Conservation (phyloP, 2,888 invertebrate genomes). For the Baccha elongata region DNA sequence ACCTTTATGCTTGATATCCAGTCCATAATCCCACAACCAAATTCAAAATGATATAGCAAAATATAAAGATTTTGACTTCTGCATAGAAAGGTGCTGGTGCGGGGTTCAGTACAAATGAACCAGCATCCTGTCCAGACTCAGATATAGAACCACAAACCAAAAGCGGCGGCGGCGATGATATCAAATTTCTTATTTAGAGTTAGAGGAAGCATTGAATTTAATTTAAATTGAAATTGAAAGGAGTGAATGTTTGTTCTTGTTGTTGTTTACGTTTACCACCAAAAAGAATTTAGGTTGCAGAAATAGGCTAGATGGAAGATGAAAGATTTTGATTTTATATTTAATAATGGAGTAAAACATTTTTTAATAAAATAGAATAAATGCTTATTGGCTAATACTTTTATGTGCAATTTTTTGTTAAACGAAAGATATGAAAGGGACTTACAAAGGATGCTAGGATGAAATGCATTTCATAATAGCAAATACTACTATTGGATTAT, state of each 20-base stretch:
- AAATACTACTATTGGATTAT: too few species aligned
- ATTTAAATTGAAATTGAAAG: constrained; percentile 51
- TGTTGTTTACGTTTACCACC: constrained; percentile 21
- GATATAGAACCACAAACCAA: constrained; percentile 45
- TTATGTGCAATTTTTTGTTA: too few species aligned
- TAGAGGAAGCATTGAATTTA: constrained; percentile 39
- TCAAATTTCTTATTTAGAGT: constrained; percentile 59
- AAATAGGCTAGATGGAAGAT: constrained; percentile 4
- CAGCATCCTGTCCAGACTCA: constrained; percentile 40
- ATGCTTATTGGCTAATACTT: too few species aligned
- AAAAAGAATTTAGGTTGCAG: neutral
- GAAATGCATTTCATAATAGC: too few species aligned
- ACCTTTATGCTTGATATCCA: constrained; percentile 62
- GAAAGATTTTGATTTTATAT: neutral
- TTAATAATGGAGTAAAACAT: neutral
- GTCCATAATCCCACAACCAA: constrained; percentile 53
- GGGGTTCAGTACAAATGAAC: constrained; percentile 38
- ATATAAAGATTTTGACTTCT: constrained; percentile 66
- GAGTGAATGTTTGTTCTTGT: constrained; percentile 33
- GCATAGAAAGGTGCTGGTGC: constrained; percentile 48
- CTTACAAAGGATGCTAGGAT: too few species aligned
- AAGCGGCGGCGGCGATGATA: constrained; percentile 36
- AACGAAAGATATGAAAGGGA: too few species aligned
- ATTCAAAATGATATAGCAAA: constrained; percentile 59
- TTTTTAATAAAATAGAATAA: neutral